A percentile compares a stretch with the other conserved stretches of the same genome.
Conservation (phyloP, 2,797 vertebrate genomes). For the Micrastur ruficollis region DNA sequence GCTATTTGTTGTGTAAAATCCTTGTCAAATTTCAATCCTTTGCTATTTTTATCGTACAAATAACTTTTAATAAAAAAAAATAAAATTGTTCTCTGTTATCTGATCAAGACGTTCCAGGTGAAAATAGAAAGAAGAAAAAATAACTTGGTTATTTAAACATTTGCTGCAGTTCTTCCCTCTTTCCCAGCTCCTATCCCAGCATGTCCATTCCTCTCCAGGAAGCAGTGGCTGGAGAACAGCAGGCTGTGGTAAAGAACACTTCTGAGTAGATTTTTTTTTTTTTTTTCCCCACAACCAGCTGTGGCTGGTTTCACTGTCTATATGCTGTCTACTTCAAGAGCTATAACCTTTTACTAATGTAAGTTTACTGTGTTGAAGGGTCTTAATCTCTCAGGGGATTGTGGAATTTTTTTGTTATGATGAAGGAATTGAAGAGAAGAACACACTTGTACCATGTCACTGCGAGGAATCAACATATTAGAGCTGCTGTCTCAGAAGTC, state of each 20-base stretch:
- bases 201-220: neutral
- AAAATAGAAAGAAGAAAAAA: neutral
- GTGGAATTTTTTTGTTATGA: neutral
- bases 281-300: neutral
- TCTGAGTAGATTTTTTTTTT: neutral
- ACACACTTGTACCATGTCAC: neutral
- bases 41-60: neutral
- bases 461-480: neutral
- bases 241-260: neutral
- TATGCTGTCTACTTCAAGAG: neutral
- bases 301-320: neutral
- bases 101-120: neutral
- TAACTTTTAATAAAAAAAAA: neutral
- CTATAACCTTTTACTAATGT: neutral
- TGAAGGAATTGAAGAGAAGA: neutral
- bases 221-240: neutral
- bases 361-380: neutral
- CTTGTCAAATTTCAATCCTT: neutral
- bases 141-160: neutral
- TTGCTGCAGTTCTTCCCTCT: neutral
- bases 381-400: neutral
- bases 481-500: neutral
- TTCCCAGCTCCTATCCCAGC: neutral
- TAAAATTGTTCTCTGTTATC: neutral
- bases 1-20: neutral